phyloP scores from a whole-genome alignment of 2,888 invertebrate genomes.

The Drosophila emarginata region DNA sequence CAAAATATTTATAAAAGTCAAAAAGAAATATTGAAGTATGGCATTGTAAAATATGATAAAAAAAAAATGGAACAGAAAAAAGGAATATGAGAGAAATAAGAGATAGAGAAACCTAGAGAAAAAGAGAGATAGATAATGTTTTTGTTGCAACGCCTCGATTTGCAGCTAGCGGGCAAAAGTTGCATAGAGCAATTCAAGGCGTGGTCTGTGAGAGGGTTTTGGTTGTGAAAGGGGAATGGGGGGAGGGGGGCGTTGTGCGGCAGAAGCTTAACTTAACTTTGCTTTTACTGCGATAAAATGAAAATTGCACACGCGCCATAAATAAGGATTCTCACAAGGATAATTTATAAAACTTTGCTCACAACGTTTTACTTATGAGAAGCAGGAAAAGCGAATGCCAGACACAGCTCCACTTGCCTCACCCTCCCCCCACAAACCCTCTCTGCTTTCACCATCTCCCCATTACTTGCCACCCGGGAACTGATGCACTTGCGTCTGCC shows the following conservation, averaged over 20 bases:
- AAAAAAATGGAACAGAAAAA: constrained; percentile 32
- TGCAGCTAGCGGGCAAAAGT: constrained; percentile 51
- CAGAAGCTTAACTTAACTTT: constrained; percentile 78
- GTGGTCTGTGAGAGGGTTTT: constrained; percentile 19
- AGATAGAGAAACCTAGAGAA: neutral
- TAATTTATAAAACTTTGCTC: constrained; percentile 82
- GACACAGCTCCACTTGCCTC: constrained; percentile 40
- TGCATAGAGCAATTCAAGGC: constrained; percentile 24
- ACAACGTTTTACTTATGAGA: constrained; percentile 78
- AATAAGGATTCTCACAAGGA: constrained; percentile 83
- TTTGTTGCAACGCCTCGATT: constrained; percentile 69
- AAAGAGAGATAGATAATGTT: constrained; percentile 8
- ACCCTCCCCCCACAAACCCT: neutral
- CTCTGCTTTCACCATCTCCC: constrained; percentile 2
- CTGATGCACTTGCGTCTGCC: constrained; percentile 36
- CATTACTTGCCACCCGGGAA: constrained; percentile 11
- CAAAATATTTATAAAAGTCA: no score
- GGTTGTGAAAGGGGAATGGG: neutral
- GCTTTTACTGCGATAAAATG: constrained; percentile 82
- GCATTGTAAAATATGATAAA: constrained; percentile 37
- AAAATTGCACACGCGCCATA: constrained; percentile 82
- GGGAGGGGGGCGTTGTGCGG: neutral
- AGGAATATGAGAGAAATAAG: neutral
- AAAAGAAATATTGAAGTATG: no score
- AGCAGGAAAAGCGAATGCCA: constrained; percentile 62